Conservation (phyloP, 2,113 vertebrate genomes). For the Aspiorhynchus laticeps region DNA sequence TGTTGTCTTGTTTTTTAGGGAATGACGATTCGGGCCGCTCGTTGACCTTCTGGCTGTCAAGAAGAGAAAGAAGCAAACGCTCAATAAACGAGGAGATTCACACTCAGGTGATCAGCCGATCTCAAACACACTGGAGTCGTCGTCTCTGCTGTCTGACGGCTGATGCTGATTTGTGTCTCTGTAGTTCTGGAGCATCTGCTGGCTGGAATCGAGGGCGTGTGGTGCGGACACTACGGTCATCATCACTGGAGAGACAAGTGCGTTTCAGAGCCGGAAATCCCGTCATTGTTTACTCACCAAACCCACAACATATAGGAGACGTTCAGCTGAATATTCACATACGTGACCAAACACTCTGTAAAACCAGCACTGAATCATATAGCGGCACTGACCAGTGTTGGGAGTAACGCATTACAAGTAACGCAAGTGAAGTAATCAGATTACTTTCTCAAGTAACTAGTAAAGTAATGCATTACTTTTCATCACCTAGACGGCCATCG, state of each 20-base stretch:
- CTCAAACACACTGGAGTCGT: not conserved
- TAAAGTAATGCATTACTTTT: too few relatives aligned
- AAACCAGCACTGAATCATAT: too few relatives aligned
- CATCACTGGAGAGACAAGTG: constrained; percentile 99
- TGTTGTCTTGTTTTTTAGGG: constrained; percentile 73
- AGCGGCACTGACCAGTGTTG: too few relatives aligned
- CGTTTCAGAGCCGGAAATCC: not conserved
- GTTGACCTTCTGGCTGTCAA: constrained; percentile 95
- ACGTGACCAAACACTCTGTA: too few relatives aligned
- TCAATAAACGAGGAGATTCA: constrained; percentile 98
- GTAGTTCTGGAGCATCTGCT: constrained; percentile 94
- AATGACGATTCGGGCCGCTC: constrained; percentile 94
- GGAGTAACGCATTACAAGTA: too few relatives aligned
- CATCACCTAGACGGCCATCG: too few relatives aligned
- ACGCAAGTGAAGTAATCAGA: too few relatives aligned
- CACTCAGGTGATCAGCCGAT: constrained; percentile 81
- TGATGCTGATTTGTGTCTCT: not conserved
- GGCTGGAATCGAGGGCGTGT: constrained; percentile 91
- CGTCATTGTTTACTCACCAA: not conserved
- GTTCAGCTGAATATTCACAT: not conserved
- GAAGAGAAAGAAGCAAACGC: constrained; percentile 85
- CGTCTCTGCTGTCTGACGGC: not conserved
- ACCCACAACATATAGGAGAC: too few relatives aligned
- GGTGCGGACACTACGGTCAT: constrained; percentile 94
- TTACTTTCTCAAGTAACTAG: too few relatives aligned